phyloP scores from a whole-genome alignment of 2,888 invertebrate species.

The Germaria angustata region DNA sequence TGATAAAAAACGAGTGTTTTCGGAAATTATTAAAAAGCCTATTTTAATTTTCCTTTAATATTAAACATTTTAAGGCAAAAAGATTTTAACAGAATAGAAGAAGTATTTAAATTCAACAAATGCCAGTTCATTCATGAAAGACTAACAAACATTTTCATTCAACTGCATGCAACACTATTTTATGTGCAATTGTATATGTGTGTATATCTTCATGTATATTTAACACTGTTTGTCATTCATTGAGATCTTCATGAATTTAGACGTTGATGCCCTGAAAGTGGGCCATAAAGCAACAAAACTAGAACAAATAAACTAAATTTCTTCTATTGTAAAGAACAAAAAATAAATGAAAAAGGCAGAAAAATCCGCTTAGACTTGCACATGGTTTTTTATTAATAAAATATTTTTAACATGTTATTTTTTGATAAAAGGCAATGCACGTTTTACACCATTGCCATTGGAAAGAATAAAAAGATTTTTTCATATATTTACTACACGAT shows the following conservation, averaged over 20 bases:
- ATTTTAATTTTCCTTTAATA: not conserved
- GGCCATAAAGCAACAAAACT: conserved; percentile 50
- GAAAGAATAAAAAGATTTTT: too few relatives aligned
- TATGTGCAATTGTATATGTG: conserved; percentile 9
- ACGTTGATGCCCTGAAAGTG: conserved; percentile 64
- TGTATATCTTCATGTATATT: conserved; percentile 1
- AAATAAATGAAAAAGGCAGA: not conserved
- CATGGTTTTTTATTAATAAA: conserved; percentile 33
- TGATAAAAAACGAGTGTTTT: too few relatives aligned
- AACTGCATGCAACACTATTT: conserved; percentile 18
- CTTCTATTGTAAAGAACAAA: not conserved
- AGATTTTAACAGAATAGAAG: not conserved
- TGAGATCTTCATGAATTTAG: conserved; percentile 58
- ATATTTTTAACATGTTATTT: conserved; percentile 37
- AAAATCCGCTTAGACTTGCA: conserved; percentile 37
- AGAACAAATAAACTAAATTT: conserved; percentile 46
- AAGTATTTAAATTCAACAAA: conserved; percentile 16
- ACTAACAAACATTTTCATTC: conserved; percentile 21
- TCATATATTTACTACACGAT: too few relatives aligned
- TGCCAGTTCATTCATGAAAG: conserved; percentile 35
- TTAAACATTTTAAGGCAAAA: not conserved
- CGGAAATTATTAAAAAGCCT: too few relatives aligned
- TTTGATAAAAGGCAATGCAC: not conserved
- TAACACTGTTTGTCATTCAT: conserved; percentile 56
- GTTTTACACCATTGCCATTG: not conserved